Conservation (phyloP, 2,888 invertebrate species). For the Heliconius sara region DNA sequence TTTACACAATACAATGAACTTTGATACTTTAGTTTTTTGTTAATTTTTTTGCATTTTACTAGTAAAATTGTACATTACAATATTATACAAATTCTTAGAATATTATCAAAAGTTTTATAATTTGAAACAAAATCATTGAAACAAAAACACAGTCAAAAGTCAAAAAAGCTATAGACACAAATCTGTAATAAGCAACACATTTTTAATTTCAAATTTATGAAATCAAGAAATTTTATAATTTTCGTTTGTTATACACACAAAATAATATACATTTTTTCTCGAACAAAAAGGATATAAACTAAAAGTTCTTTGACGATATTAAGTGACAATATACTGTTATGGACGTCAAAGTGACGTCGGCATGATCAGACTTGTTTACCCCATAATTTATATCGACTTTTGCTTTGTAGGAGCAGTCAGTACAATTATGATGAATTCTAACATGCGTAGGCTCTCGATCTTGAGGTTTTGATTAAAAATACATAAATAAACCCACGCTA, state of each 20-base stretch:
- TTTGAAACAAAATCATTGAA: no score
- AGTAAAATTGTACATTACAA: no score
- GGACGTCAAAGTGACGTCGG: constrained; percentile 39
- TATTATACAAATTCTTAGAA: no score
- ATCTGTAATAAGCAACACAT: no score
- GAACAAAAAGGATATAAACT: not conserved
- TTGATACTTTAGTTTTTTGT: no score
- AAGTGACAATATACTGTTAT: not conserved
- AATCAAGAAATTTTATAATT: no score
- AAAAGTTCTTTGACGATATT: constrained; percentile 5
- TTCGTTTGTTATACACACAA: not conserved
- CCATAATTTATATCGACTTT: constrained; percentile 35
- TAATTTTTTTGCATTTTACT: no score
- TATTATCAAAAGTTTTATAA: no score
- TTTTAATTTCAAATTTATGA: no score
- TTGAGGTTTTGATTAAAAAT: constrained; percentile 35
- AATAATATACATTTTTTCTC: not conserved
- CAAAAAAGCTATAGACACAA: no score
- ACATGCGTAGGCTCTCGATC: constrained; percentile 38
- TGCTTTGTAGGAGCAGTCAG: constrained; percentile 30
- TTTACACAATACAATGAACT: no score
- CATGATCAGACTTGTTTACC: constrained; percentile 33
- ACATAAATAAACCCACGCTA: constrained; percentile 31
- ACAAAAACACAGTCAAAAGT: no score
- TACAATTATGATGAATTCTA: constrained; percentile 37